Percentiles rank a stretch among this genome's conserved stretches.
Conservation (phyloP, 2,113 vertebrate genomes). For the Microcebus ravelobensis region DNA sequence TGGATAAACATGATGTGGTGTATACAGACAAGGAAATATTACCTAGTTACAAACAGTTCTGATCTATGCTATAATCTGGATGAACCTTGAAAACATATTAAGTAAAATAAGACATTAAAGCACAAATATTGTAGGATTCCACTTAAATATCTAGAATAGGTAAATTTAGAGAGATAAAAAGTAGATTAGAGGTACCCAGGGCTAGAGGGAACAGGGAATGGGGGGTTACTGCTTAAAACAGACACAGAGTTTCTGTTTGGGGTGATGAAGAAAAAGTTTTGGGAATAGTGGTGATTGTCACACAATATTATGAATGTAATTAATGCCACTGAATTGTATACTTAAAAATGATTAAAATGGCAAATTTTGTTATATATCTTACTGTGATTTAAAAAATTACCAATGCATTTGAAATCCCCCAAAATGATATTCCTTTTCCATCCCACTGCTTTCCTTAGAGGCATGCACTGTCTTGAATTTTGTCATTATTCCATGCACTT, state of each 20-base stretch:
- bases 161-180: neutral
- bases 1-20: neutral
- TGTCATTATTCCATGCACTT: neutral
- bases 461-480: neutral
- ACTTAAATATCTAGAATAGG: neutral
- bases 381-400: neutral
- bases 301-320: neutral
- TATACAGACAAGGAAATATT: neutral
- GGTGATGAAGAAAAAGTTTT: neutral
- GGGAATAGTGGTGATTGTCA: neutral
- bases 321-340: neutral
- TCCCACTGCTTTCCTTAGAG: neutral
- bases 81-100: neutral
- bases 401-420: neutral
- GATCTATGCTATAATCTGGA: neutral
- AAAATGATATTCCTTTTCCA: neutral
- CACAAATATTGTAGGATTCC: neutral
- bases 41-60: neutral
- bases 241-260: neutral
- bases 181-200: neutral
- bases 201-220: neutral
- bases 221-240: too few relatives aligned
- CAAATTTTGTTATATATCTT: neutral
- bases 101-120: neutral
- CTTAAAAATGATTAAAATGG: neutral